Conservation (phyloP, 37 sponge, comb jelly and placozoan genomes). For the Mnemiopsis leidyi region DNA sequence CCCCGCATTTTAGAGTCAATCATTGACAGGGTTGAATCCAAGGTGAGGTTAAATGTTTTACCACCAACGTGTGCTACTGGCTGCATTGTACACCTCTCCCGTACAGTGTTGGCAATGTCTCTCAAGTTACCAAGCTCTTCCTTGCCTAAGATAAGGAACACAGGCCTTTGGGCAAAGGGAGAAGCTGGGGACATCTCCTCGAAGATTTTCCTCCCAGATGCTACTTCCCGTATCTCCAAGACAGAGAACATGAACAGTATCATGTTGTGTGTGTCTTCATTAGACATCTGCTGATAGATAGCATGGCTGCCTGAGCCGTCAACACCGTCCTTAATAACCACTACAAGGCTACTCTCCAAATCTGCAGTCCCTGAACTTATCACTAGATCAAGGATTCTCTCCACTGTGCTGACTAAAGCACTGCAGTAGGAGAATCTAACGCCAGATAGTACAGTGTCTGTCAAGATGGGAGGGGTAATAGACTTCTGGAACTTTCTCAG, state of each 20-base stretch:
- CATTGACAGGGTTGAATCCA: no score
- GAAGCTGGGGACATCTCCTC: background rate
- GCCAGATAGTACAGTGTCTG: background rate
- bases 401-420: no score
- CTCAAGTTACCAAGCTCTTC: background rate
- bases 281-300: background rate
- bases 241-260: background rate
- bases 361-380: no score
- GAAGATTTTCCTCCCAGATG: background rate
- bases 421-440: background rate
- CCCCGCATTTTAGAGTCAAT: no score
- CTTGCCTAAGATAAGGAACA: background rate
- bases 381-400: no score
- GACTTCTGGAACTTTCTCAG: background rate
- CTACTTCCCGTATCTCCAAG: background rate
- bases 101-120: background rate
- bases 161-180: background rate
- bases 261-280: background rate
- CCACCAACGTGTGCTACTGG: no score
- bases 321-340: background rate
- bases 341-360: no score
- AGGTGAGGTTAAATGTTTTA: no score
- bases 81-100: background rate
- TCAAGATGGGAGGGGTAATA: background rate
- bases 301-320: background rate